phyloP scores from a whole-genome alignment of 2,797 vertebrate species.

The Apogon talboti region DNA sequence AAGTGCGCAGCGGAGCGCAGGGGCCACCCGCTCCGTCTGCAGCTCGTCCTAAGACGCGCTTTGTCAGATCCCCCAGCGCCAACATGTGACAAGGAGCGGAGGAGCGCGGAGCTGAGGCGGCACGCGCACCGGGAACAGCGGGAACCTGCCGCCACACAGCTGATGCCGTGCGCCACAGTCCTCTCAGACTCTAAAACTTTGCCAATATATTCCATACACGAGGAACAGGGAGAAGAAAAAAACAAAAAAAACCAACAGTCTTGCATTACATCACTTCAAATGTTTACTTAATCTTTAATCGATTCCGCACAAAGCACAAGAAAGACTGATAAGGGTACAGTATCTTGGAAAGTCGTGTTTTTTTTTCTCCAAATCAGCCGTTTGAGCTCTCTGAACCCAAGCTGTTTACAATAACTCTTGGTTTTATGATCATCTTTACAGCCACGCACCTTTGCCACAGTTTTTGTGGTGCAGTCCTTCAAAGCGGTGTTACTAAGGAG shows the following conservation, averaged over 20 bases:
- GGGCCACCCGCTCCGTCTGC: background rate
- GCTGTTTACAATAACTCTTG: background rate
- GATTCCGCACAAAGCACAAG: constrained; percentile 50
- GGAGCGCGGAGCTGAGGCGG: constrained; percentile 59
- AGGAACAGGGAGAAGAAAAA: constrained; percentile 1
- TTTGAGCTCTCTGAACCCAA: background rate
- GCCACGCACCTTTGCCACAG: constrained; percentile 77
- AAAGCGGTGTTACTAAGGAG: constrained; percentile 87
- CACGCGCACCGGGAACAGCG: constrained; percentile 61
- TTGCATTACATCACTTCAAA: constrained; percentile 33
- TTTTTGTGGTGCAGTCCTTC: constrained; percentile 73
- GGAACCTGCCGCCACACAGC: constrained; percentile 44
- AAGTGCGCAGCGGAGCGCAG: constrained; percentile 33
- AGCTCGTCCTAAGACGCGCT: constrained; percentile 4
- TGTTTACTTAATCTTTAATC: constrained; percentile 66
- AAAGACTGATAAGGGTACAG: constrained; percentile 37
- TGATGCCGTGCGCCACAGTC: no score
- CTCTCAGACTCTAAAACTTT: background rate
- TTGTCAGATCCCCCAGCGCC: constrained; percentile 36
- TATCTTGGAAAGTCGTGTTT: background rate
- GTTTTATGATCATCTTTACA: constrained; percentile 1
- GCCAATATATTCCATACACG: background rate
- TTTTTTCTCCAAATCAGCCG: background rate
- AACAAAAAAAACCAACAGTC: no score
- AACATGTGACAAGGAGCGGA: background rate